phyloP scores from a whole-genome alignment of 2,797 vertebrate genomes.

The Craterocephalus amniculus region DNA sequence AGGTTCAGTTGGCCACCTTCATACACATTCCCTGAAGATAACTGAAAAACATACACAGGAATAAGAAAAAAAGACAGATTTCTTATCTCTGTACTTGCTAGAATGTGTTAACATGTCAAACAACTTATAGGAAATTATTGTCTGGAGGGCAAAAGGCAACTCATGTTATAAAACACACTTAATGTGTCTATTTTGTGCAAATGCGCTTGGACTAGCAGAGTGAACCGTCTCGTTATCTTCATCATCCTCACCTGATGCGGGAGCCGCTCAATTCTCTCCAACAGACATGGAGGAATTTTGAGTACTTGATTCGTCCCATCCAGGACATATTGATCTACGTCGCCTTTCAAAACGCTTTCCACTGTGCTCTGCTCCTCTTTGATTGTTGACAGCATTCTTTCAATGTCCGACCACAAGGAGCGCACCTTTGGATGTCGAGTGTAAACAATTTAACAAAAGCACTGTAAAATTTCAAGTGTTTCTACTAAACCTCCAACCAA shows the following conservation, averaged over 20 bases:
- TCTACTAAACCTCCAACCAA: too few relatives aligned
- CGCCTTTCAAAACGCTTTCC: conserved; percentile 80
- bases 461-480: background rate
- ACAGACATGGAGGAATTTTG: conserved; percentile 81
- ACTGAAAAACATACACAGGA: conserved; percentile 63
- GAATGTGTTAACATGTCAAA: background rate
- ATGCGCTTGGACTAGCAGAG: background rate
- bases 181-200: background rate
- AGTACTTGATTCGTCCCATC: conserved; percentile 82
- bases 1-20: conserved; percentile 87
- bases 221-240: background rate
- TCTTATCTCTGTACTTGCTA: background rate
- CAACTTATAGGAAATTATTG: too few relatives aligned
- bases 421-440: conserved; percentile 79
- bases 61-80: background rate
- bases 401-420: conserved; percentile 83
- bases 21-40: conserved; percentile 82
- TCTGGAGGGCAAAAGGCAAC: background rate
- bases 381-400: conserved; percentile 73
- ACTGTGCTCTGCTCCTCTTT: conserved; percentile 83
- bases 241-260: conserved; percentile 78
- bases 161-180: background rate
- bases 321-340: conserved; percentile 76
- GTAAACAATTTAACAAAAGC: background rate
- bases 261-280: conserved; percentile 79